These are phyloP conservation scores for Glyphotaelius pellucidus DNA, from an alignment of 2,888 invertebrate genomes.

Conservation along the genomic window DNA sequence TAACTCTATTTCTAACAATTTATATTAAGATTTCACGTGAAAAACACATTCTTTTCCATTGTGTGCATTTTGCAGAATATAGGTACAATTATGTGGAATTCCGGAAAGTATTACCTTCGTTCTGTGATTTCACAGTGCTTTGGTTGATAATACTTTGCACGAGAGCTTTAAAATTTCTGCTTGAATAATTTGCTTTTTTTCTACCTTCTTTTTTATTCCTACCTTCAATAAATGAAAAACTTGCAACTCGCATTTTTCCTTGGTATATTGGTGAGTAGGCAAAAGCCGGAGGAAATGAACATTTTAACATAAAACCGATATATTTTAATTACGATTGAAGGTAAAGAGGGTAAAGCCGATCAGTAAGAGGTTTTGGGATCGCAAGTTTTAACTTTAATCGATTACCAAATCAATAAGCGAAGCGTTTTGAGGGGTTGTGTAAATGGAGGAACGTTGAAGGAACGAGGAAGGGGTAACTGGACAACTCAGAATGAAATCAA, in stretches of 20 bases:
- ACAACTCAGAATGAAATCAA: no score
- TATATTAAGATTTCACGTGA: background rate
- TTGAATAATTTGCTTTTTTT: no score
- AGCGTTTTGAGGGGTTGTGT: background rate
- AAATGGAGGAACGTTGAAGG: background rate
- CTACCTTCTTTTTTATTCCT: background rate
- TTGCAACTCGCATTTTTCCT: background rate
- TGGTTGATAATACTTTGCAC: background rate
- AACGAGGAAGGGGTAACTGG: no score
- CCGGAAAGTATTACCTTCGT: no score
- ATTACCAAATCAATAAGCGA: background rate
- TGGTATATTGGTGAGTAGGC: background rate
- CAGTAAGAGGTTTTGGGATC: background rate
- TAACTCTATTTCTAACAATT: background rate
- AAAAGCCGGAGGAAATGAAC: background rate
- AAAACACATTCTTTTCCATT: background rate
- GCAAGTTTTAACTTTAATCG: background rate
- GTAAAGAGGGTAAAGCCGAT: background rate
- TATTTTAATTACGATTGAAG: slow-evolving; percentile 2
- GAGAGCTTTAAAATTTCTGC: background rate
- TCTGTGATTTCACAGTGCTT: background rate
- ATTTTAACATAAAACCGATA: background rate
- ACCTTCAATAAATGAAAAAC: background rate
- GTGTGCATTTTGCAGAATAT: background rate
- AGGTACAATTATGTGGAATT: no score